These are phyloP conservation scores for Microchrysa polita DNA, from an alignment of 2,888 invertebrate species.

Conservation along the genomic window DNA sequence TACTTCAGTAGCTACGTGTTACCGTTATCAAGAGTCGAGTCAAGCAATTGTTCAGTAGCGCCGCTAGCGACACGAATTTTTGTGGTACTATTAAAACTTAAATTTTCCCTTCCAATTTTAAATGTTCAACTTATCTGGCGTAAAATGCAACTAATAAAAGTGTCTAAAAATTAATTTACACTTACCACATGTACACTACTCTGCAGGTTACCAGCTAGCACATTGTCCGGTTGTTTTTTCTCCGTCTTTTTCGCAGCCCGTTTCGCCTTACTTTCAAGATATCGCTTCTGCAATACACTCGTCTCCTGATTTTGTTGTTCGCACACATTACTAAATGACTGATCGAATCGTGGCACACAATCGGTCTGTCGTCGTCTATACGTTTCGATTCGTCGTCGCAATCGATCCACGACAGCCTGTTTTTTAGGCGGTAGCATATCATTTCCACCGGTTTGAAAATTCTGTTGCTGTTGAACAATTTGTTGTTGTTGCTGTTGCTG, in stretches of 20 bases:
- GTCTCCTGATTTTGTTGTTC: constrained; percentile 94
- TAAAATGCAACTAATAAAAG: background rate
- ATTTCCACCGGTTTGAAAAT: constrained; percentile 64
- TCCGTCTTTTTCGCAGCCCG: constrained; percentile 85
- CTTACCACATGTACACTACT: constrained; percentile 82
- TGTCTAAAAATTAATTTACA: too few relatives aligned
- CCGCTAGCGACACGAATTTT: too few relatives aligned
- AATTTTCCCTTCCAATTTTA: too few relatives aligned
- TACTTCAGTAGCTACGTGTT: too few relatives aligned
- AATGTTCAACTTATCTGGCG: too few relatives aligned
- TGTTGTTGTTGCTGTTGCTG: constrained; percentile 56
- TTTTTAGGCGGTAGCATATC: constrained; percentile 81
- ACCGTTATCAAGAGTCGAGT: too few relatives aligned
- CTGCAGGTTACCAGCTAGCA: constrained; percentile 67
- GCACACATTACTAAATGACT: constrained; percentile 85
- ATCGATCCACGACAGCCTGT: constrained; percentile 86
- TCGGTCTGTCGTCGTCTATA: constrained; percentile 88
- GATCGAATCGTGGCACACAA: constrained; percentile 87
- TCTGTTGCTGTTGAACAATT: constrained; percentile 54
- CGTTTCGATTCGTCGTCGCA: constrained; percentile 85
- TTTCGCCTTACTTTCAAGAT: constrained; percentile 90
- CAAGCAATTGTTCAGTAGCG: too few relatives aligned
- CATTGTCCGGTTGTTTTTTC: constrained; percentile 68
- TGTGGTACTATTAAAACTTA: too few relatives aligned
- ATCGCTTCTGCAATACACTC: constrained; percentile 85